These are phyloP conservation scores for Pemphigus obesinymphae DNA, from an alignment of 1,140 invertebrate genomes.

Conservation along the genomic window DNA sequence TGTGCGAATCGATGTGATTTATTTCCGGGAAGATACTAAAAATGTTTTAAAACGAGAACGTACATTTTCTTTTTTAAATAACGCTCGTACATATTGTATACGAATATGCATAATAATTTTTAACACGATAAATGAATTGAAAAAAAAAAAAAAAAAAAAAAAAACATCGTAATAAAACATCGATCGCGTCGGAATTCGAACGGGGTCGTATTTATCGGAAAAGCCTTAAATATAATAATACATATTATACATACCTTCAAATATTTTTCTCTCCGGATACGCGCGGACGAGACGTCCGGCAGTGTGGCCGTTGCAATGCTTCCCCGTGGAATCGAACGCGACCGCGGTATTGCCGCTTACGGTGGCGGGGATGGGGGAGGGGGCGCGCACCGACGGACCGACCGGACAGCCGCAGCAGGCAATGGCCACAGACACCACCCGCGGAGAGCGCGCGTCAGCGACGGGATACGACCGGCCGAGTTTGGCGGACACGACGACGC, in stretches of 20 bases:
- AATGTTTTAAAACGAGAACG: too few species aligned
- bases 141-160: too few species aligned
- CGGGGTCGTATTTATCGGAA: too few species aligned
- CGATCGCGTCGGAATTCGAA: too few species aligned
- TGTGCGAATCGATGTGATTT: too few species aligned
- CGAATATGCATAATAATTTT: too few species aligned
- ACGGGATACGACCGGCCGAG: constrained; percentile 3
- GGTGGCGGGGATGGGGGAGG: background rate
- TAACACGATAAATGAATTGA: too few species aligned
- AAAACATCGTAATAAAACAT: too few species aligned
- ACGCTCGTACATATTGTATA: too few species aligned
- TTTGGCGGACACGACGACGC: constrained; percentile 3
- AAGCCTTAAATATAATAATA: too few species aligned
- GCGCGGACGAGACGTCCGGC: background rate
- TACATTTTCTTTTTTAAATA: too few species aligned
- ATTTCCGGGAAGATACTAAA: too few species aligned
- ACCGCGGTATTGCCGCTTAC: background rate
- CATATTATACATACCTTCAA: background rate
- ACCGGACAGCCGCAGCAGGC: background rate
- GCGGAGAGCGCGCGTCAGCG: background rate
- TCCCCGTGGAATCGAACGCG: background rate
- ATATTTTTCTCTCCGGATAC: background rate
- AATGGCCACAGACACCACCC: background rate
- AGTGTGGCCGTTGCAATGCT: background rate
- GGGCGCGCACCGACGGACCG: background rate